Percentiles rank a stretch among this genome's conserved stretches.
These are phyloP conservation scores for Drosophila leonis DNA, from an alignment of 2,888 invertebrate genomes.

Conservation along the genomic window DNA sequence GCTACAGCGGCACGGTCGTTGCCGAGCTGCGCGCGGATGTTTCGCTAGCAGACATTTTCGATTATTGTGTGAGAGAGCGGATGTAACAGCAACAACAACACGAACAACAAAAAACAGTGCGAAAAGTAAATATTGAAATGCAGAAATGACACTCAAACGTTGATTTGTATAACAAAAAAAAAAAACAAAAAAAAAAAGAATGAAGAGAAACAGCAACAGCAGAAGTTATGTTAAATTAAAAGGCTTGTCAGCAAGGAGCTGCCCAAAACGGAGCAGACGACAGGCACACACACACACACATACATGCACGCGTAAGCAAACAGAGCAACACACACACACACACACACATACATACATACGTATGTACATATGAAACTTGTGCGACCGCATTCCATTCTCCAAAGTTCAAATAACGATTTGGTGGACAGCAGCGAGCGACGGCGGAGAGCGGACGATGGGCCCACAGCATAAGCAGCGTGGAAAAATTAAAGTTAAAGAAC, in stretches of 20 bases:
- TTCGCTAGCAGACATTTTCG: slow-evolving; percentile 20
- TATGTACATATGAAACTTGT: slow-evolving; percentile 60
- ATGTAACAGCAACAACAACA: slow-evolving; percentile 38
- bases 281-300: slow-evolving; percentile 14
- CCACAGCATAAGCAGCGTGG: slow-evolving; percentile 57
- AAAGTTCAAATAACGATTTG: slow-evolving; percentile 74
- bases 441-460: slow-evolving; percentile 29
- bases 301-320: slow-evolving; percentile 11
- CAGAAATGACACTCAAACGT: slow-evolving; percentile 34
- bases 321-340: slow-evolving; percentile 7
- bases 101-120: slow-evolving; percentile 48
- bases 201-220: slow-evolving; percentile 4
- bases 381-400: slow-evolving; percentile 77
- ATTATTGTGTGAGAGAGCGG: slow-evolving; percentile 38
- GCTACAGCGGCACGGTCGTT: slow-evolving; percentile 76
- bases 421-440: slow-evolving; percentile 22
- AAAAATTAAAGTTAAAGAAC: slow-evolving; percentile 71
- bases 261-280: slow-evolving; percentile 39
- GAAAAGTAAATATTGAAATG: slow-evolving; percentile 60
- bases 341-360: slow-evolving; percentile 1
- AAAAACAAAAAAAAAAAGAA: slow-evolving; percentile 8
- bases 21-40: slow-evolving; percentile 41
- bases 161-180: slow-evolving; percentile 20
- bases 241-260: slow-evolving; percentile 45
- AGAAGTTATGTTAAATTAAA: slow-evolving; percentile 32